phyloP scores from a whole-genome alignment of 2,113 vertebrate genomes.

The Lophura nycthemera region DNA sequence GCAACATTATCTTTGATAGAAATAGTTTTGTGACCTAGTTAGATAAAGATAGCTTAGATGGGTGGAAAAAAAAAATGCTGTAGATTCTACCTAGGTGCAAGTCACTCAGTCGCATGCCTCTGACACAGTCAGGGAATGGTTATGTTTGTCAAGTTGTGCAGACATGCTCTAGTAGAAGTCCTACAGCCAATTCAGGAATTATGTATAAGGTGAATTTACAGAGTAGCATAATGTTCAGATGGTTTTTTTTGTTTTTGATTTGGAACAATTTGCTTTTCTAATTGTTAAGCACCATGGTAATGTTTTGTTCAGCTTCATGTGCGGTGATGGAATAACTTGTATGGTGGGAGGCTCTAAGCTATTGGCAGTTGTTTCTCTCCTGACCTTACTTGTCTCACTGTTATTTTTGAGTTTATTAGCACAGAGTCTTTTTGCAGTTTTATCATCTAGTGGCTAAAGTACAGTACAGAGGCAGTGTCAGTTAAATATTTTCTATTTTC shows the following conservation, averaged over 20 bases:
- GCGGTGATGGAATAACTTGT: neutral
- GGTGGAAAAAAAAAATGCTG: neutral
- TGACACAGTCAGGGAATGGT: neutral
- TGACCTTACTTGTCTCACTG: neutral
- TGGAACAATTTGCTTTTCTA: neutral
- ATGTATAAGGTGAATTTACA: neutral
- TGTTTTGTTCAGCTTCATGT: neutral
- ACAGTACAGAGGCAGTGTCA: neutral
- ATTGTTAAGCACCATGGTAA: neutral
- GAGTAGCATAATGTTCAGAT: neutral
- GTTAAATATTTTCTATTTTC: neutral
- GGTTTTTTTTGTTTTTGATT: neutral
- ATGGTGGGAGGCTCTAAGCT: neutral
- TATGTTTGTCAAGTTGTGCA: accelerated
- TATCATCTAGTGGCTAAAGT: neutral
- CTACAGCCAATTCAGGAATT: neutral
- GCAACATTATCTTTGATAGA: neutral
- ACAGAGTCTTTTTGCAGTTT: neutral
- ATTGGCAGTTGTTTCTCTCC: neutral
- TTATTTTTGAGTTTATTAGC: conserved; percentile 39
- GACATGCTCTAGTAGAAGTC: neutral
- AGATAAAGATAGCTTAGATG: neutral
- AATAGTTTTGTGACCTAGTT: accelerated
- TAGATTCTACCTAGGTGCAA: neutral
- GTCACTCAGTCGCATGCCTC: neutral